These are phyloP conservation scores for Chorisops tibialis DNA, from an alignment of 2,888 invertebrate species.

Conservation along the genomic window DNA sequence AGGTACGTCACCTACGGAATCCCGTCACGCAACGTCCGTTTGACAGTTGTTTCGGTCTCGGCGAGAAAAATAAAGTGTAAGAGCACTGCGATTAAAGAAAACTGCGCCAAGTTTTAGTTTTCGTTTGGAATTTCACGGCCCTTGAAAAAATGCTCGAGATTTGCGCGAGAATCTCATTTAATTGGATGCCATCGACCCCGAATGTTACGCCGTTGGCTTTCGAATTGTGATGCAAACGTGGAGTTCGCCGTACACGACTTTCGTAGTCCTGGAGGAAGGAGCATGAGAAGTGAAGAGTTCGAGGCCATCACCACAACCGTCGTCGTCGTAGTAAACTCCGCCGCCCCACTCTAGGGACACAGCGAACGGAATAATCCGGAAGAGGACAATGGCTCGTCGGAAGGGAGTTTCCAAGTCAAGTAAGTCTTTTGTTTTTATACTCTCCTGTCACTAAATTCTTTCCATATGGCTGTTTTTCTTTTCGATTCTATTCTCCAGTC, in stretches of 20 bases:
- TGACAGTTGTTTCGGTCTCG: too few species aligned
- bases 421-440: slow-evolving; percentile 16
- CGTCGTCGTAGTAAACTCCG: background rate
- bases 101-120: too few species aligned
- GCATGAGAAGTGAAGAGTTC: background rate
- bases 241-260: background rate
- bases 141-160: too few species aligned
- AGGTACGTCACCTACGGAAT: too few species aligned
- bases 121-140: too few species aligned
- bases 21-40: too few species aligned
- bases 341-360: background rate
- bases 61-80: too few species aligned
- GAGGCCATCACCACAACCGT: background rate
- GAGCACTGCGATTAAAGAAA: too few species aligned
- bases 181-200: background rate
- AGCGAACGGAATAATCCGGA: background rate
- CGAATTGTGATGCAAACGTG: background rate
- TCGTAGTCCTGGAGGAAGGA: slow-evolving; percentile 3
- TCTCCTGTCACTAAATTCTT: too few species aligned
- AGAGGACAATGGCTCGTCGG: slow-evolving; percentile 29
- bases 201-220: background rate
- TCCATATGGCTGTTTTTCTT: too few species aligned
- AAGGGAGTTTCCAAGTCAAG: slow-evolving; percentile 34
- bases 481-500: too few species aligned
- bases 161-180: too few species aligned